Percentiles rank a stretch among this genome's conserved stretches.
These are phyloP conservation scores for Sebastes matsubarae DNA, from an alignment of 2,797 vertebrate species.

Conservation along the genomic window DNA sequence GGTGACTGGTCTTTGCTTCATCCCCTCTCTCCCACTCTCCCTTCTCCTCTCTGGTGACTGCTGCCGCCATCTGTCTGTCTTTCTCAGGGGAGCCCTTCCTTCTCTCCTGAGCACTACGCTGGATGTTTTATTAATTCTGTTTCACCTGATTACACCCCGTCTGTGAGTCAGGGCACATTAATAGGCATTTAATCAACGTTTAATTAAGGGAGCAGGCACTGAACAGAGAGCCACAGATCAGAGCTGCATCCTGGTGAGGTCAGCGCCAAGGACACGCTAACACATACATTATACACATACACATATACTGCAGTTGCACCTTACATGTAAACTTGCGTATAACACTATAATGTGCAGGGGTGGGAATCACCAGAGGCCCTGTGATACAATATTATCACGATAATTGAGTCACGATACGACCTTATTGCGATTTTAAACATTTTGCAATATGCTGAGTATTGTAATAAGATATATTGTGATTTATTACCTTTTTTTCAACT, in stretches of 20 bases:
- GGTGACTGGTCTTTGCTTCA: constrained; percentile 68
- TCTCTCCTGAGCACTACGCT: constrained; percentile 55
- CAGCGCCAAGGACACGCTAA: constrained; percentile 43
- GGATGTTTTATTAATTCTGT: constrained; percentile 83
- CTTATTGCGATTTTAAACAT: too few species aligned
- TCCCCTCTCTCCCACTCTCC: constrained; percentile 58
- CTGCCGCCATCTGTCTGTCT: constrained; percentile 76
- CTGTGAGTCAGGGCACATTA: constrained; percentile 73
- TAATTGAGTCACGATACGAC: fast-evolving
- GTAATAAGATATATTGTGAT: too few species aligned
- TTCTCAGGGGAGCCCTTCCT: constrained; percentile 68
- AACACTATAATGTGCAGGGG: neutral
- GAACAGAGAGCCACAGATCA: constrained; percentile 37
- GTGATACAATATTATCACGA: neutral
- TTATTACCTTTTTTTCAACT: too few species aligned
- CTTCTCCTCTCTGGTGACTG: constrained; percentile 58
- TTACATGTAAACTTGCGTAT: neutral
- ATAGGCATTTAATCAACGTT: constrained; percentile 84
- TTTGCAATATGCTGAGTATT: too few species aligned
- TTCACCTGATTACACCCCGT: constrained; percentile 81
- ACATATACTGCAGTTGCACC: too few species aligned
- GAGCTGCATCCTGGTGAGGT: constrained; percentile 50
- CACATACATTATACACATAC: too few species aligned
- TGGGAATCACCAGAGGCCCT: too few species aligned
- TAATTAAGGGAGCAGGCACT: constrained; percentile 62